Percentiles rank a stretch among this genome's conserved stretches.
Conservation (phyloP, 2,888 invertebrate species). For the Doris montereyensis region DNA sequence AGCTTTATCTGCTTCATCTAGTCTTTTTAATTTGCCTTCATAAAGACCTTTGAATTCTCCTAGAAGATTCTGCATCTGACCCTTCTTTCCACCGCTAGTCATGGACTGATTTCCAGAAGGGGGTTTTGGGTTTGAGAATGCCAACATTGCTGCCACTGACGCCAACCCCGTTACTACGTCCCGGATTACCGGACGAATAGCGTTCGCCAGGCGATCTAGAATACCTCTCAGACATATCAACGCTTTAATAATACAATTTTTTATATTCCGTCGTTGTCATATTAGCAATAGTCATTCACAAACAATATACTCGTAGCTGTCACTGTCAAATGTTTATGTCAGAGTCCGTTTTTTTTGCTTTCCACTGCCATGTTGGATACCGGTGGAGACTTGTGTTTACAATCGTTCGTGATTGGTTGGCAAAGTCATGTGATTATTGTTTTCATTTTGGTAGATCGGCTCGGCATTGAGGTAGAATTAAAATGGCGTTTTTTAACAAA, state of each 20-base stretch:
- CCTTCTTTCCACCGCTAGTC: constrained; percentile 46
- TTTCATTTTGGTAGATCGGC: neutral
- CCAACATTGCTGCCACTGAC: constrained; percentile 3
- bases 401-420: constrained; percentile 28
- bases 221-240: constrained; percentile 31
- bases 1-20: constrained; percentile 64
- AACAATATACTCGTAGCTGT: neutral
- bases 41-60: constrained; percentile 69
- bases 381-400: constrained; percentile 40
- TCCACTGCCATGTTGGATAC: neutral
- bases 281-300: no score
- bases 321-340: neutral
- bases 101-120: neutral
- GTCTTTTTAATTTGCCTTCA: constrained; percentile 62
- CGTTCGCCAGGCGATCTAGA: constrained; percentile 16
- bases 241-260: neutral
- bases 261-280: no score
- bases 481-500: no score
- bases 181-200: neutral
- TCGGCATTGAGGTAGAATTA: neutral
- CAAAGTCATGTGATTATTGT: constrained; percentile 12
- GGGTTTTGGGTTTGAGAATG: neutral
- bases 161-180: constrained; percentile 34
- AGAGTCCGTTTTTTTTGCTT: neutral
- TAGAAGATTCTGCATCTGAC: constrained; percentile 68